Conservation (phyloP, 2,888 invertebrate genomes). For the Parnassius smintheus region DNA sequence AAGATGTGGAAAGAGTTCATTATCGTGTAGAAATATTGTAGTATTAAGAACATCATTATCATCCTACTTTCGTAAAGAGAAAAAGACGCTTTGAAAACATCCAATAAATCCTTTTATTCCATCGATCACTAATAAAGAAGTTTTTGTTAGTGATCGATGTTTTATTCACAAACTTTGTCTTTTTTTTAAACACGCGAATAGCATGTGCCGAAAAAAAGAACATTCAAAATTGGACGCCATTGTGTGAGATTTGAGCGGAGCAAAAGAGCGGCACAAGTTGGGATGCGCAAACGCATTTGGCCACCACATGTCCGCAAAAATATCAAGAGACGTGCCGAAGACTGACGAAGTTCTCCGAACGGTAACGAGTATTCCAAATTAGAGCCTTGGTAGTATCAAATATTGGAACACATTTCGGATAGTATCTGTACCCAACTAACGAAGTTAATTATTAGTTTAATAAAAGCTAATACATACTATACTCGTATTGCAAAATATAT, state of each 20-base stretch:
- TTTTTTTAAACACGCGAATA: slow-evolving; percentile 39
- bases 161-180: slow-evolving; percentile 43
- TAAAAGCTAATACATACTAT: neutral
- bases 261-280: slow-evolving; percentile 35
- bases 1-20: too few relatives aligned
- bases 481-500: too few relatives aligned
- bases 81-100: slow-evolving; percentile 34
- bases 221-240: slow-evolving; percentile 48
- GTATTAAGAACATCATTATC: slow-evolving; percentile 28
- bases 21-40: too few relatives aligned
- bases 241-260: slow-evolving; percentile 40
- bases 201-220: slow-evolving; percentile 44
- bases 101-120: slow-evolving; percentile 39
- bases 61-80: slow-evolving; percentile 28
- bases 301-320: slow-evolving; percentile 66
- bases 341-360: slow-evolving; percentile 48
- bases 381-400: slow-evolving; percentile 35
- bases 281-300: slow-evolving; percentile 61
- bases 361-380: slow-evolving; percentile 33
- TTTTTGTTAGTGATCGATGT: too few relatives aligned
- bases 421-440: neutral
- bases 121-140: too few relatives aligned
- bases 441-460: neutral
- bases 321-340: slow-evolving; percentile 42
- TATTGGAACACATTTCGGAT: slow-evolving; percentile 14